Evolutionary conservation across 2,113 vertebrate genomes (phyloP), one percentile per base, ranked within the genome.

Genomic region (Fregetta grallaria): DNA sequence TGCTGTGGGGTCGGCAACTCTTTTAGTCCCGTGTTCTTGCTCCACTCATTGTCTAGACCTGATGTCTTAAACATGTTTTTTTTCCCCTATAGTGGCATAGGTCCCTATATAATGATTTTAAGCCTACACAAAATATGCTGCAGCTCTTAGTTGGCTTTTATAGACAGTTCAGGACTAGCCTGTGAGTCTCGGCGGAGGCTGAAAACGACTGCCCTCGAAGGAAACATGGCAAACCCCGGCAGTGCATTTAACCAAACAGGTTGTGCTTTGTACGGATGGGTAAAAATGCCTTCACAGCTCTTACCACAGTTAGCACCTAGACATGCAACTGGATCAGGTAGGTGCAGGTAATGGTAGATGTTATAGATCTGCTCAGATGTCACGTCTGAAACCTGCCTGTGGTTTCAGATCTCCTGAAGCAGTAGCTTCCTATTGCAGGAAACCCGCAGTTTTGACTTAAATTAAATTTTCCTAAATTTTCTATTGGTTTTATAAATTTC

Each of bases 11-110:
- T 61, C 83, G 88, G 19, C 47, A 83, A 11, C 49, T 45, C 10
- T 15, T 90, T 10, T 6, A 55, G 25, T 75, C 49, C 45, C 0
- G 0, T 73, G 40, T 49, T 36, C 23, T 72, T 86, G n/a, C 34
- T 75, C 65, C 47, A 47, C 21, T 90, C 25, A 10, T 86, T 7
- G 9, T 65, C 67, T 66, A 63, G 38, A 77, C 53, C 32, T 66
- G 30, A 13, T 15, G 15, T 47, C 80, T 89, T 50, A 73, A 88
- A 67, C 47, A 9, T 23, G n/a, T 45, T 11, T 27, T 59, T 1
- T 2, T 62, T 30, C 50, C 56, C 22, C 44, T 50, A 0, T 45
- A 16, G 34, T 47, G 26, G 15, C 53, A 30, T 23, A 76, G 21
- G 16, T 77, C 10, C 30, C 71, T 58, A 10, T 44, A 12, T 32